These are phyloP conservation scores for Rhopalosiphum padi DNA, from an alignment of 1,140 invertebrate genomes.

Conservation along the genomic window DNA sequence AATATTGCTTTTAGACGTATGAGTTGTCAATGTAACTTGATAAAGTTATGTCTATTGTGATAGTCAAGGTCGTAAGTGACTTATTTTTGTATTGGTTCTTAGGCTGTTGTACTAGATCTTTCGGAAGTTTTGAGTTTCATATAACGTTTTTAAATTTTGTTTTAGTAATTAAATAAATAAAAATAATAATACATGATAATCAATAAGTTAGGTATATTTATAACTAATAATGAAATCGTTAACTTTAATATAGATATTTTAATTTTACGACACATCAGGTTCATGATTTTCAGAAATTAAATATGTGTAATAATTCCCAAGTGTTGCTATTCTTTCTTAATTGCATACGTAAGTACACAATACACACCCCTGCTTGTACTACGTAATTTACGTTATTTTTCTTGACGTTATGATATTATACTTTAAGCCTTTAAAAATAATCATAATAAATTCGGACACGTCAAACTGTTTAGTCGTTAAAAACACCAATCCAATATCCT, in stretches of 20 bases:
- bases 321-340: neutral
- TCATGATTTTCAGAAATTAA: neutral
- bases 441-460: neutral
- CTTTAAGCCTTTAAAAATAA: neutral
- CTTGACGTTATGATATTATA: neutral
- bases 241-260: neutral
- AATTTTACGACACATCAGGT: neutral
- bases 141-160: neutral
- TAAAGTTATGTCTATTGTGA: neutral
- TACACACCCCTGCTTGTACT: neutral
- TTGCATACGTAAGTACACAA: neutral
- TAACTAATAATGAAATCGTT: neutral
- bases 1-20: neutral
- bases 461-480: neutral
- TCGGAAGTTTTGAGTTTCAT: neutral
- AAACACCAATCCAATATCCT: neutral
- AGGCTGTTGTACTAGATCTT: neutral
- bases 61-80: neutral
- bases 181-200: neutral
- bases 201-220: neutral
- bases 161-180: neutral
- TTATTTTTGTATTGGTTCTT: neutral
- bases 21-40: neutral
- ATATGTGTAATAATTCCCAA: neutral
- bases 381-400: neutral